Conservation (phyloP, 2,888 invertebrate species). For the Agapostemon virescens region DNA sequence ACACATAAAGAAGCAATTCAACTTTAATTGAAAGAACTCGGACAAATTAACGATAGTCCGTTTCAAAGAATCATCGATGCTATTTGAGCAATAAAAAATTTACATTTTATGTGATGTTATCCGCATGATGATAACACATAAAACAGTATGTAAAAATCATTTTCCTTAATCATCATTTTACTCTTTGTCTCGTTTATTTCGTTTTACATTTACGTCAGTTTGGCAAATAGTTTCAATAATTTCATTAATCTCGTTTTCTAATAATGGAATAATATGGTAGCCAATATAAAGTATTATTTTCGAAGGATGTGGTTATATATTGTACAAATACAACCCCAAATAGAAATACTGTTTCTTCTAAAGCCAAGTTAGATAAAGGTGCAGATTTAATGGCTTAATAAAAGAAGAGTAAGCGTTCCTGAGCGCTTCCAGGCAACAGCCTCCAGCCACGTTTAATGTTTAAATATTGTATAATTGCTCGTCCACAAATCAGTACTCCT, state of each 20-base stretch:
- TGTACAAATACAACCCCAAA: slow-evolving; percentile 73
- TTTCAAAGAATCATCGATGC: slow-evolving; percentile 55
- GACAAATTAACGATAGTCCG: slow-evolving; percentile 51
- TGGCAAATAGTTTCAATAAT: slow-evolving; percentile 56
- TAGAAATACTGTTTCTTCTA: slow-evolving; percentile 75
- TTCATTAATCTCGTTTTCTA: slow-evolving; percentile 38
- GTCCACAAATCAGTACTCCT: slow-evolving; percentile 92
- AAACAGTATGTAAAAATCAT: slow-evolving; percentile 57
- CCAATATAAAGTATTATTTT: slow-evolving; percentile 62
- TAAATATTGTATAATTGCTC: slow-evolving; percentile 92
- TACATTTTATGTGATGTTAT: slow-evolving; percentile 42
- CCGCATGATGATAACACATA: slow-evolving; percentile 54
- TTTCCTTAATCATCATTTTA: slow-evolving; percentile 22
- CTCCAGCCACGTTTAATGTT: slow-evolving; percentile 95
- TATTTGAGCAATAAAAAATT: slow-evolving; percentile 73
- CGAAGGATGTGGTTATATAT: slow-evolving; percentile 66
- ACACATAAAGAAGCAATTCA: slow-evolving; percentile 39
- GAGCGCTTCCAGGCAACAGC: slow-evolving; percentile 91
- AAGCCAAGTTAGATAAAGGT: slow-evolving; percentile 67
- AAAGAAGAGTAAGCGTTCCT: slow-evolving; percentile 93
- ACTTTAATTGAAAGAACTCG: slow-evolving; percentile 52
- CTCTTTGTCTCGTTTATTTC: slow-evolving; percentile 34
- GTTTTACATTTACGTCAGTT: slow-evolving; percentile 50
- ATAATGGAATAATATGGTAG: slow-evolving; percentile 57
- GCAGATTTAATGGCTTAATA: slow-evolving; percentile 82